Percentiles rank a stretch among this genome's conserved stretches.
These are phyloP conservation scores for Plectrocnemia conspersa DNA, from an alignment of 1,140 invertebrate genomes.

Conservation along the genomic window DNA sequence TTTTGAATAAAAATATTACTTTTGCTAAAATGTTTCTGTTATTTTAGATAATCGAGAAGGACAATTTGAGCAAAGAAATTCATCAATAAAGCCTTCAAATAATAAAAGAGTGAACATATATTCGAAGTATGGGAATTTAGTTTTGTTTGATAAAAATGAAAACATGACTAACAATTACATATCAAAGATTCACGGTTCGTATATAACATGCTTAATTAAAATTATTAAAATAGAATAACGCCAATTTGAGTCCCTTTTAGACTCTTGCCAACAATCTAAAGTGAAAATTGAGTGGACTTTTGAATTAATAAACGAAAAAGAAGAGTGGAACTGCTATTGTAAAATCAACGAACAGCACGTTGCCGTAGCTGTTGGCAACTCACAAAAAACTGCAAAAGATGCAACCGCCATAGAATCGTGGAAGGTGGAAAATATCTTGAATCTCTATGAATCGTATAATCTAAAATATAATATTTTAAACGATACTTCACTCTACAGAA, in stretches of 20 bases:
- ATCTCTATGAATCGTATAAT: background rate
- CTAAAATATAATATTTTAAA: background rate
- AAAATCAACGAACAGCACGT: slow-evolving; percentile 14
- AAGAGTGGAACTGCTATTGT: slow-evolving; percentile 2
- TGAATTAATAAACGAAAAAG: background rate
- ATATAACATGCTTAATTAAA: no score
- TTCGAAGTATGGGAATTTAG: slow-evolving; percentile 18
- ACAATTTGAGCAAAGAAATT: no score
- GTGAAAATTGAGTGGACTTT: background rate
- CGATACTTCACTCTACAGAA: slow-evolving; percentile 35
- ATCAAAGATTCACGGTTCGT: no score
- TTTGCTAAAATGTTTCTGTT: no score
- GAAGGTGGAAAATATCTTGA: slow-evolving; percentile 8
- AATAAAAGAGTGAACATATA: background rate
- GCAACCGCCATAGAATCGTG: slow-evolving; percentile 10
- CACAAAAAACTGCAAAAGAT: slow-evolving; percentile 25
- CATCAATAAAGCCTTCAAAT: background rate
- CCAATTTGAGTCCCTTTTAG: no score
- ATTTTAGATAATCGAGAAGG: no score
- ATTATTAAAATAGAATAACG: slow-evolving; percentile 5
- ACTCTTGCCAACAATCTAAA: slow-evolving; percentile 22
- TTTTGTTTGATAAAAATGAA: slow-evolving; percentile 22
- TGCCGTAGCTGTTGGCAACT: background rate
- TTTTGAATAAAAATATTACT: no score
- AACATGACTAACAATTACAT: no score